Evolutionary conservation across 2,888 invertebrate genomes (phyloP), one percentile per base, ranked within the genome.

Genomic region (Megamerina dolium): DNA sequence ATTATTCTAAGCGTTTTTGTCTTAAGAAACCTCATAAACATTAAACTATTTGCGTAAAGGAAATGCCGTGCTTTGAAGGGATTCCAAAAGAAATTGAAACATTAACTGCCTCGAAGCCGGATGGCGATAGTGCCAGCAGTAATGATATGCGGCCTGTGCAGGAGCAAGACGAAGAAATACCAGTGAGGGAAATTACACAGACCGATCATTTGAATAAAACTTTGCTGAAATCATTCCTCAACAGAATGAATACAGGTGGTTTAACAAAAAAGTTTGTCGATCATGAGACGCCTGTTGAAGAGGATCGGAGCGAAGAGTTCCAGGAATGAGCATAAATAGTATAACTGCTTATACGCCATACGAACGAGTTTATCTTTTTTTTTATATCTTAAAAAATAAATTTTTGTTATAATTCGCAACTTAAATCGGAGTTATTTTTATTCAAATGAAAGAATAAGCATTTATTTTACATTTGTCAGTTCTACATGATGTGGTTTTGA

Each of bases 131-230:
- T 23, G 10, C 23, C 23, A 10, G 10, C 6, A 6, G 10, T 10
- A 23, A 23, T n/a, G n/a, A n/a, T n/a, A n/a, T n/a, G n/a, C 49
- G 43, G 14, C 17, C 35, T 17, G 26, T 46, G 19, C 8, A 31
- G 2, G 23, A 20, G 12, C 27, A 38, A 23, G 57, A 55, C n/a
- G 45, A 42, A 1, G 51, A 58, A 26, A 40, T 48, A 2, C 48
- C 43, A 12, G 50, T 53, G 2, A 54, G 68, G 2, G 66, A 67
- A 53, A 19, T 61, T 20, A 68, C 67, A 3, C 69, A 68, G 57
- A 67, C 68, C 1, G 67, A 67, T 51, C 58, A 61, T 27, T 52
- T 67, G 2, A 67, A 67, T 26, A 62, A 64, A 35, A 58, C 59
- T 3, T 48, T 67, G 3, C 37, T 67, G 2, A 60, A 63, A 43